phyloP scores from a whole-genome alignment of 2,113 vertebrate genomes.

The Corythaixoides concolor region DNA sequence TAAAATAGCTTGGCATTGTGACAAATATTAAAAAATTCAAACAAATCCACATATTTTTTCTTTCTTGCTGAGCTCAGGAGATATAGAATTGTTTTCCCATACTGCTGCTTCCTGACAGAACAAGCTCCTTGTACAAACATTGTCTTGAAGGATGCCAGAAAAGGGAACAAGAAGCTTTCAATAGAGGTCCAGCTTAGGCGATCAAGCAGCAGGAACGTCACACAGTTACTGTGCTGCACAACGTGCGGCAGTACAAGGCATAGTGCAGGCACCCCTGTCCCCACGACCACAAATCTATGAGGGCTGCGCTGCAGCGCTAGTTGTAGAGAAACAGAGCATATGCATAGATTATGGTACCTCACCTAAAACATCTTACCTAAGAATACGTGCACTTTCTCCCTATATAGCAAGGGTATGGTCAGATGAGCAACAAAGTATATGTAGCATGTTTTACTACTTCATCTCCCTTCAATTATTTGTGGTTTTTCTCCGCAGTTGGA shows the following conservation, averaged over 20 bases:
- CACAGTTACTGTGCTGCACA: background rate
- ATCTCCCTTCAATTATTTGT: background rate
- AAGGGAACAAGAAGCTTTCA: background rate
- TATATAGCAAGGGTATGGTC: background rate
- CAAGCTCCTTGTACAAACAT: background rate
- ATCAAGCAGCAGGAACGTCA: background rate
- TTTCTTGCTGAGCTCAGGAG: slow-evolving; percentile 24
- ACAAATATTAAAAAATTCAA: slow-evolving; percentile 37
- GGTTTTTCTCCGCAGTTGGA: background rate
- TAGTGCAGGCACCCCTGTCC: background rate
- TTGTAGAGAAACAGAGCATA: background rate
- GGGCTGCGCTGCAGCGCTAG: background rate
- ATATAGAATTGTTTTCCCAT: slow-evolving; percentile 6
- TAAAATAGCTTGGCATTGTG: slow-evolving; percentile 48
- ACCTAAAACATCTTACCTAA: background rate
- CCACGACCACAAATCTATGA: background rate
- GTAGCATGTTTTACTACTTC: background rate
- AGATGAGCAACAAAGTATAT: background rate
- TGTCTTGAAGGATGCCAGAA: slow-evolving; percentile 10
- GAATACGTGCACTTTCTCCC: background rate
- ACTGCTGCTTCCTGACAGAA: slow-evolving; percentile 11
- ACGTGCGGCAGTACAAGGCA: fast-evolving
- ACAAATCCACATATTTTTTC: slow-evolving; percentile 29
- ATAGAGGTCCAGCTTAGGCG: background rate
- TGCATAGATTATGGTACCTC: background rate